Base-by-base conservation (phyloP, 2,888 invertebrate species). In the Pandemis heparana region DNA sequence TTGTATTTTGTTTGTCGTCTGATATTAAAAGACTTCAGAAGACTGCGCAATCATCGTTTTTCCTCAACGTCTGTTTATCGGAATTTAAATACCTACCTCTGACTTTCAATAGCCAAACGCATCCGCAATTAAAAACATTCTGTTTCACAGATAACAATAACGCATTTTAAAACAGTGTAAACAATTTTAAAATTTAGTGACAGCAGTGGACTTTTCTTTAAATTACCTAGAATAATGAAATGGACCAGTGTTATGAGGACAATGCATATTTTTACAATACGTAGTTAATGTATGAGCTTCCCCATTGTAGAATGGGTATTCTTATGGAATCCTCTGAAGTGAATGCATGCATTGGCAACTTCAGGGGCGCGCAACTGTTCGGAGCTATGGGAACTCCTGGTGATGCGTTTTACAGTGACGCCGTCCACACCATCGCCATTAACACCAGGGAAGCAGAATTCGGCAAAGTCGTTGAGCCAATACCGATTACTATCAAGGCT, bases 261-360 rank as follows among this genome's bases (percentile, higher is more conserved):
- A 83, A 88, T 89, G 88, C 77, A 82, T 79, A 87, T 81, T 80
- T 80, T 75, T 80, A 79, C 77, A 81, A 66, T 79, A 75, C 75
- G 79, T 81, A 87, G 83, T 86, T 89, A 90, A 82, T 80, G 70
- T 81, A 81, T 79, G 79, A 80, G 78, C 79, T 80, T 79, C 79
- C 83, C 87, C 86, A 83, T 87, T 84, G 81, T 92, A 94, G 94
- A 89, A 95, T 94, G 95, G 94, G 94, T 89, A 90, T 92, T 88
- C 90, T 90, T 85, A 94, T 93, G 93, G 94, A 94, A 88, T 83
- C 89, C 84, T 85, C 91, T 83, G 89, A 94, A 86, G 89, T 87
- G 82, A 91, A 90, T 86, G 89, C 90, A 89, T 89, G 89, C 84
- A 87, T 88, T 85, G 87, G 86, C 86, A 86, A 87, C 81, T 88